phyloP scores from a whole-genome alignment of 2,113 vertebrate genomes.

The Dascyllus trimaculatus region DNA sequence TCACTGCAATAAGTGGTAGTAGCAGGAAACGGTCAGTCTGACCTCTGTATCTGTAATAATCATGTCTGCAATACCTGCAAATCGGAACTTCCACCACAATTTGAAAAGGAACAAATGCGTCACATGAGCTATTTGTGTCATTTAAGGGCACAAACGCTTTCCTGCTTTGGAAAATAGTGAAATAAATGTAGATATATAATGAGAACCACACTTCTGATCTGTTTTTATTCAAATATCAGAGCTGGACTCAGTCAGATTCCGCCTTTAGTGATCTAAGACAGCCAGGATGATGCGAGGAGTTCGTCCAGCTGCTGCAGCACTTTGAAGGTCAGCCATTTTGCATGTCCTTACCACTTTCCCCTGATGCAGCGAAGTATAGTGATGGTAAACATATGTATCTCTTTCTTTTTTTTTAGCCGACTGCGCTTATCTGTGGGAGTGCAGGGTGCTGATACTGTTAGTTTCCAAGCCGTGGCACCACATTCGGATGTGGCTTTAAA shows the following conservation, averaged over 20 bases:
- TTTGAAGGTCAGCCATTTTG: slow-evolving; percentile 75
- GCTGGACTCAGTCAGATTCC: slow-evolving; percentile 15
- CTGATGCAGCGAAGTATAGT: slow-evolving; percentile 69
- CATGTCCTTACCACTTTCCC: slow-evolving; percentile 53
- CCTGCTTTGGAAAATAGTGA: neutral
- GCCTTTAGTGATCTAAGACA: slow-evolving; percentile 21
- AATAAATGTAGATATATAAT: no score
- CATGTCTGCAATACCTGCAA: no score
- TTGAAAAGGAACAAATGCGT: neutral
- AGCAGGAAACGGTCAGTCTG: no score
- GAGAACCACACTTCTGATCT: no score
- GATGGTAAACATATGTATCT: slow-evolving; percentile 76
- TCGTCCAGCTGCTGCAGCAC: slow-evolving; percentile 51
- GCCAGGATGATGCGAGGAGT: slow-evolving; percentile 26
- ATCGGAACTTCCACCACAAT: neutral
- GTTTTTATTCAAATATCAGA: slow-evolving; percentile 8
- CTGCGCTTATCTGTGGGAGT: slow-evolving; percentile 68
- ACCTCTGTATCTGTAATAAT: no score
- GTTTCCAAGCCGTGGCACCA: slow-evolving; percentile 55
- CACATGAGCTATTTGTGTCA: neutral
- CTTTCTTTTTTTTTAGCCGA: slow-evolving; percentile 60
- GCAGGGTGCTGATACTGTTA: slow-evolving; percentile 72
- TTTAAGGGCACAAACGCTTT: neutral
- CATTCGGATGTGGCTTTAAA: slow-evolving; percentile 51
- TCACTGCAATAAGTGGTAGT: no score